Evolutionary conservation across 1,140 invertebrate genomes (phyloP).

Genomic region (Geopemphigus sp.): DNA sequence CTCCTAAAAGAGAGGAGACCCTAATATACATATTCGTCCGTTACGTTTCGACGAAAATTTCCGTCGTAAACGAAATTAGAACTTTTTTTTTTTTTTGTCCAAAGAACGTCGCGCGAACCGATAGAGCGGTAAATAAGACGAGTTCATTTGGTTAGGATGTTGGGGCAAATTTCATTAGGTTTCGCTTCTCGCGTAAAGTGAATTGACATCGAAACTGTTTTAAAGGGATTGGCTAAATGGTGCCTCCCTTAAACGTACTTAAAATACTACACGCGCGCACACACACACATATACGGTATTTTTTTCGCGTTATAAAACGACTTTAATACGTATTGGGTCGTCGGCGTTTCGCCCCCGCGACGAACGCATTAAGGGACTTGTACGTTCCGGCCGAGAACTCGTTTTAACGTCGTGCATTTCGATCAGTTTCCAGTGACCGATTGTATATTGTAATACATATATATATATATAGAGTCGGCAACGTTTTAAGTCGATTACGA

Average conservation of each 20-base stretch:
- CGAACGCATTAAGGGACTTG: neutral
- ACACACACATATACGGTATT: neutral
- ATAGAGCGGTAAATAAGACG: constrained; percentile 27
- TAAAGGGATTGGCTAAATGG: constrained; percentile 41
- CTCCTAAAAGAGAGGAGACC: neutral
- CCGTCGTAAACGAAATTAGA: constrained; percentile 23
- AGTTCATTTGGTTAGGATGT: constrained; percentile 37
- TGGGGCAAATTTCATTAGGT: constrained; percentile 27
- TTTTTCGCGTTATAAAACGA: constrained; percentile 16
- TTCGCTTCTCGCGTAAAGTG: constrained; percentile 31
- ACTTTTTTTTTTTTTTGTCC: neutral
- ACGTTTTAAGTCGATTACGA: too few relatives aligned
- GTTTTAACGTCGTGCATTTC: neutral
- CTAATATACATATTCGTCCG: neutral
- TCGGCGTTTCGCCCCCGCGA: neutral
- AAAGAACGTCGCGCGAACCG: neutral
- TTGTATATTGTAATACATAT: neutral
- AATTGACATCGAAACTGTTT: constrained; percentile 48
- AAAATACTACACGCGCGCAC: too few relatives aligned
- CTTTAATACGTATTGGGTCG: neutral
- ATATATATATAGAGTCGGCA: too few relatives aligned
- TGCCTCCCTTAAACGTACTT: neutral
- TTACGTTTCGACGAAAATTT: neutral
- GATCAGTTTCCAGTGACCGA: constrained; percentile 7
- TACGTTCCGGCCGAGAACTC: neutral